These are phyloP conservation scores for Lysandra bellargus DNA, from an alignment of 2,888 invertebrate species.

Conservation along the genomic window DNA sequence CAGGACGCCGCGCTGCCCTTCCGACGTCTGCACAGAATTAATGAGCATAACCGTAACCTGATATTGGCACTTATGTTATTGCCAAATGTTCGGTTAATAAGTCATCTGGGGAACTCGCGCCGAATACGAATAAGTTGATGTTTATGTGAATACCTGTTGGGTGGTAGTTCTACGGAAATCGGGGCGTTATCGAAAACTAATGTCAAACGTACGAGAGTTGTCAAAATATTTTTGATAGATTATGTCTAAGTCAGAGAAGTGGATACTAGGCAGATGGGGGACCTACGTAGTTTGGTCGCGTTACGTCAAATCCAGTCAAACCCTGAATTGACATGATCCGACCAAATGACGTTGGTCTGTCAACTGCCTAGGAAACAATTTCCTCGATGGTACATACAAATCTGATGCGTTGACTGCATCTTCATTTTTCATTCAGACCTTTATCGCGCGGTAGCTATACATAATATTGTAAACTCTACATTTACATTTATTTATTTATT, in stretches of 20 bases:
- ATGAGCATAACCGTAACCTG: conserved; percentile 52
- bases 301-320: no score
- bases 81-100: conserved; percentile 30
- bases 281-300: no score
- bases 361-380: no score
- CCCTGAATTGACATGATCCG: no score
- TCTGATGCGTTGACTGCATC: no score
- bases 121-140: conserved; percentile 16
- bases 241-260: no score
- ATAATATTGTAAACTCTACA: no score
- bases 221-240: neutral
- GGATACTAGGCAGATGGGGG: no score
- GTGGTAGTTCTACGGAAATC: neutral
- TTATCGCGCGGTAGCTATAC: no score
- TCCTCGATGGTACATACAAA: no score
- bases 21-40: conserved; percentile 69
- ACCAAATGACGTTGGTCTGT: no score
- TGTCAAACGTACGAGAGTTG: neutral
- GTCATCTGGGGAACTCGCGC: neutral
- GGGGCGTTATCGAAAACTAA: neutral
- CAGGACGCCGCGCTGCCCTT: conserved; percentile 73
- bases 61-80: conserved; percentile 38
- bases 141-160: neutral
- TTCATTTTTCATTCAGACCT: no score
- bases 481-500: conserved; percentile 23